These are phyloP conservation scores for Ahaetulla prasina DNA, from an alignment of 2,113 vertebrate genomes.

Conservation along the genomic window DNA sequence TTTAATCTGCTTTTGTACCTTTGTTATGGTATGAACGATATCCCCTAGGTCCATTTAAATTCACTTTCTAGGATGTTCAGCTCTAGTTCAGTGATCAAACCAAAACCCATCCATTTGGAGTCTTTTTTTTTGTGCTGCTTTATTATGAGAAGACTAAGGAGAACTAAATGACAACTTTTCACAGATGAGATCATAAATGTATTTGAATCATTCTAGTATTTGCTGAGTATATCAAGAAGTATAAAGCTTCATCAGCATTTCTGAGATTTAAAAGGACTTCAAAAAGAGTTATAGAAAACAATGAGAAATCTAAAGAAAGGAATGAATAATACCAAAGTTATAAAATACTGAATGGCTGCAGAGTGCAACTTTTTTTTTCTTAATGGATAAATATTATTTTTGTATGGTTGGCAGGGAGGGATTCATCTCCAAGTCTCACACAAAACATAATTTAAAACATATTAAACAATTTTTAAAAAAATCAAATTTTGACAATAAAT, in stretches of 20 bases:
- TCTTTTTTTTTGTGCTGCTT: not conserved
- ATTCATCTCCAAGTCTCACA: not conserved
- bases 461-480: not conserved
- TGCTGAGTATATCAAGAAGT: not conserved
- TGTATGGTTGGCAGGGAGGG: not conserved
- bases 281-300: not conserved
- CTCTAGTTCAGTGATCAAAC: not conserved
- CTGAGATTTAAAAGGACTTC: not conserved
- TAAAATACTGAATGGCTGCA: not conserved
- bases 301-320: not conserved
- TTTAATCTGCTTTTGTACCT: not conserved
- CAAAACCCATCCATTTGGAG: not conserved
- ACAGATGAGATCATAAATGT: not conserved
- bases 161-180: not conserved
- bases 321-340: not conserved
- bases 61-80: not conserved
- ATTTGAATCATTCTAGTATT: not conserved
- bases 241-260: not conserved
- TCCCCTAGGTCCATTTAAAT: not conserved
- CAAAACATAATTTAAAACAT: not conserved
- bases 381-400: not conserved
- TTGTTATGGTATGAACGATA: not conserved
- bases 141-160: not conserved
- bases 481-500: not conserved
- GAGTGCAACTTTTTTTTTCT: not conserved